Evolutionary conservation across 2,888 invertebrate genomes (phyloP).

Genomic region (Trimorus sp.): DNA sequence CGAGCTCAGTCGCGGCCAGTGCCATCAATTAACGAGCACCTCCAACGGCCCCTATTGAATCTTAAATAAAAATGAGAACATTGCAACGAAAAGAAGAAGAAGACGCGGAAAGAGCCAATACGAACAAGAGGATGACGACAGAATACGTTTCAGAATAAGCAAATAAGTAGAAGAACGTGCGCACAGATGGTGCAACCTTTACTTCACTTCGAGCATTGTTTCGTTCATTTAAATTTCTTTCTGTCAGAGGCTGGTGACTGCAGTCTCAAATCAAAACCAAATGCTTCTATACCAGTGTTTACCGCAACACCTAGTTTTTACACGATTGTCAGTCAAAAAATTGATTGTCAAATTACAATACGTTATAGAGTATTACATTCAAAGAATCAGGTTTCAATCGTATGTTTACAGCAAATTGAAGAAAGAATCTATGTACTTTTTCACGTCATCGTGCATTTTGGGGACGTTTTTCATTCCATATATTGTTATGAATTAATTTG

Average conservation of each 20-base stretch:
- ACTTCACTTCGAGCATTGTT: slow-evolving; percentile 74
- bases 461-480: no score
- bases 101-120: slow-evolving; percentile 56
- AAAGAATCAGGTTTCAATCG: no score
- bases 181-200: slow-evolving; percentile 62
- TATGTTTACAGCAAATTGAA: no score
- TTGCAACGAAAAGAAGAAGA: slow-evolving; percentile 65
- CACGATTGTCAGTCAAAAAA: no score
- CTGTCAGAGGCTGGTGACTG: slow-evolving; percentile 25
- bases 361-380: no score
- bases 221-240: slow-evolving; percentile 65
- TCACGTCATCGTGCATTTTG: no score
- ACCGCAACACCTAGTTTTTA: no score
- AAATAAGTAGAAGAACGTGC: slow-evolving; percentile 60
- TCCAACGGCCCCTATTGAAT: slow-evolving; percentile 77
- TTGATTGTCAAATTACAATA: no score
- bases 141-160: slow-evolving; percentile 63
- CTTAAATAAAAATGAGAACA: slow-evolving; percentile 78
- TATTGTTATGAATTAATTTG: no score
- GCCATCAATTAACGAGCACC: slow-evolving; percentile 81
- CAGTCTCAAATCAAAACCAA: no score
- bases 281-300: no score
- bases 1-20: slow-evolving; percentile 72
- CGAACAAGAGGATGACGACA: slow-evolving; percentile 58
- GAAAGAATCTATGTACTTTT: no score